Evolutionary conservation across 1,140 invertebrate genomes (phyloP).

Genomic region (Drosophila pseudoananassae): DNA sequence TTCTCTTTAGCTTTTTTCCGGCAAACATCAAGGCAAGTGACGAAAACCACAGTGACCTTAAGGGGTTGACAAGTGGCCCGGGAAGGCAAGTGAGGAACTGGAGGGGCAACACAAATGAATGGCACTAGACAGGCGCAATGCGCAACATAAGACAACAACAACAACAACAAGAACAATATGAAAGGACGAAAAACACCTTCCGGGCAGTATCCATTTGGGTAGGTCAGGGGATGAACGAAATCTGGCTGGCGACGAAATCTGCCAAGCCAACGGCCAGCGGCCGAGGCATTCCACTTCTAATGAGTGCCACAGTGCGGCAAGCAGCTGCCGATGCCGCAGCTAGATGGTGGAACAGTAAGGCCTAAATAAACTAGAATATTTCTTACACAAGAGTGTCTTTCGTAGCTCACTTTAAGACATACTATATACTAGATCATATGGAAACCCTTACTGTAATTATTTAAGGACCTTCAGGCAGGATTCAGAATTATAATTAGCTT

Average conservation of each 20-base stretch:
- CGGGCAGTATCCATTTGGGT: slow-evolving; percentile 19
- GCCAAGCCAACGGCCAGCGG: slow-evolving; percentile 29
- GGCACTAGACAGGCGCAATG: slow-evolving; percentile 73
- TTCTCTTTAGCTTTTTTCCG: background rate
- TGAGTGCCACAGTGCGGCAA: slow-evolving; percentile 24
- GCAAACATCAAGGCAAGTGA: slow-evolving; percentile 77
- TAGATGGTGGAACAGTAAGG: slow-evolving; percentile 21
- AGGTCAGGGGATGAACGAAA: slow-evolving; percentile 7
- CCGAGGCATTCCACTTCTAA: slow-evolving; percentile 41
- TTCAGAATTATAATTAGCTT: slow-evolving; percentile 6
- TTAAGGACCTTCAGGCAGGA: background rate
- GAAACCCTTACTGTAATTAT: background rate
- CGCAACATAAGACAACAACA: slow-evolving; percentile 62
- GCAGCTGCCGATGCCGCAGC: slow-evolving; percentile 16
- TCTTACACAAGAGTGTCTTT: too few relatives aligned
- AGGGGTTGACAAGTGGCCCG: slow-evolving; percentile 22
- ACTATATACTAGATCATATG: background rate
- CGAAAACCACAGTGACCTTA: slow-evolving; percentile 62
- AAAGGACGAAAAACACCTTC: slow-evolving; percentile 49
- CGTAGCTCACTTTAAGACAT: background rate
- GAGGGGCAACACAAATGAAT: slow-evolving; percentile 53
- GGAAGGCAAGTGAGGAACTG: background rate
- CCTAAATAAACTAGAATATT: background rate
- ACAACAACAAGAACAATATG: slow-evolving; percentile 23
- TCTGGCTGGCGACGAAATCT: slow-evolving; percentile 26